Evolutionary conservation across 1,140 invertebrate genomes (phyloP).

Genomic region (Euura lappo): DNA sequence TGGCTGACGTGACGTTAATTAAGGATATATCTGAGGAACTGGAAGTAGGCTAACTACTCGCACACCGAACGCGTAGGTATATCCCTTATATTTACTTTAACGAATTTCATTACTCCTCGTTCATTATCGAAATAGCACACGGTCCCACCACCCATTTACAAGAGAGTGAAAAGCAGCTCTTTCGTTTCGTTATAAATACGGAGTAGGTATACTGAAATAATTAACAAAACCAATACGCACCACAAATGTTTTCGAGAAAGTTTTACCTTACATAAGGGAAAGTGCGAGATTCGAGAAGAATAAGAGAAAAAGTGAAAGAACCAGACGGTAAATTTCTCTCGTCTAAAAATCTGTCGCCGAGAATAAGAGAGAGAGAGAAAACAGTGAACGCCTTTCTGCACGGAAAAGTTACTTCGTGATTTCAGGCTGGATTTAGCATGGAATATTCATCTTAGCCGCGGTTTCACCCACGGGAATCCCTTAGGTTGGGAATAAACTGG

Average conservation of each 20-base stretch:
- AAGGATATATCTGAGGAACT: conserved; percentile 46
- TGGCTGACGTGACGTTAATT: conserved; percentile 45
- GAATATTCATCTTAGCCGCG: conserved; percentile 55
- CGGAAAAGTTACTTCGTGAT: conserved; percentile 41
- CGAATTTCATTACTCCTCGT: too few relatives aligned
- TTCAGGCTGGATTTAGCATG: conserved; percentile 48
- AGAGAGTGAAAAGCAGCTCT: too few relatives aligned
- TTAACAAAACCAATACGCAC: too few relatives aligned
- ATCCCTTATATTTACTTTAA: conserved; percentile 14
- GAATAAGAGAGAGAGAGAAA: background rate
- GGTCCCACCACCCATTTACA: too few relatives aligned
- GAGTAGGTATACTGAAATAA: too few relatives aligned
- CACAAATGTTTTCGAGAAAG: too few relatives aligned
- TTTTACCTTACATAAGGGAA: too few relatives aligned
- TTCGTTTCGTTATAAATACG: too few relatives aligned
- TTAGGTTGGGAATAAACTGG: background rate
- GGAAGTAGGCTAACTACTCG: conserved; percentile 37
- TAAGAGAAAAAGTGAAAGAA: background rate
- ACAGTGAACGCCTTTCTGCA: background rate
- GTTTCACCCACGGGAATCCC: conserved; percentile 29
- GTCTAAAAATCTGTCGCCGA: background rate
- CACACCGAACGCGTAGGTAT: background rate
- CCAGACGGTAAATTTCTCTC: background rate
- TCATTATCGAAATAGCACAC: too few relatives aligned
- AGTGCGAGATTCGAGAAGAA: too few relatives aligned